Evolutionary conservation across 1,140 invertebrate genomes (phyloP).

Genomic region (Calephelis virginiensis): DNA sequence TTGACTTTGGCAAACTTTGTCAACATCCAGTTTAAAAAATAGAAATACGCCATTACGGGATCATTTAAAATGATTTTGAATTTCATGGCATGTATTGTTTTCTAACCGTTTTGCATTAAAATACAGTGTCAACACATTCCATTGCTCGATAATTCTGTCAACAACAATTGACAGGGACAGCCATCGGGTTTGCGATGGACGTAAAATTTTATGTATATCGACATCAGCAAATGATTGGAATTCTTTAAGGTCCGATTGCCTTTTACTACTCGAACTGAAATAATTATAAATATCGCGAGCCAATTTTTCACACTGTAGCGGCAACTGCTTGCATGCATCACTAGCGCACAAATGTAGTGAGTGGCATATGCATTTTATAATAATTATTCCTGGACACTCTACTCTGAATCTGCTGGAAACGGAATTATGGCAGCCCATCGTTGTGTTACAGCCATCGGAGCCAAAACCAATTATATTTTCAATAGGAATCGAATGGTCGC

Average conservation of each 20-base stretch:
- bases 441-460: too few relatives aligned
- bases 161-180: neutral
- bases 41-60: neutral
- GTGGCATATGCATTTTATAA: slow-evolving; percentile 28
- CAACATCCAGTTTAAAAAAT: neutral
- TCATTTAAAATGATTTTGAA: neutral
- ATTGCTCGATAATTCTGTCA: neutral
- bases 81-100: neutral
- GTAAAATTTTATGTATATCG: too few relatives aligned
- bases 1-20: neutral
- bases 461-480: too few relatives aligned
- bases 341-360: slow-evolving; percentile 24
- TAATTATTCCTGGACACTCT: slow-evolving; percentile 20
- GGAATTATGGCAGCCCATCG: too few relatives aligned
- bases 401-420: slow-evolving; percentile 2
- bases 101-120: neutral
- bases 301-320: slow-evolving; percentile 20
- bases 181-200: neutral
- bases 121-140: neutral
- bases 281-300: slow-evolving; percentile 20
- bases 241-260: slow-evolving; percentile 16
- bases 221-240: slow-evolving; percentile 17
- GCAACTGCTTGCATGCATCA: slow-evolving; percentile 26
- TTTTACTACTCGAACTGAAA: slow-evolving; percentile 20
- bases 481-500: too few relatives aligned